A percentile compares a stretch with the other conserved stretches of the same genome.
Evolutionary conservation across 1,140 invertebrate species (phyloP).

Genomic region (Radopholus similis): DNA sequence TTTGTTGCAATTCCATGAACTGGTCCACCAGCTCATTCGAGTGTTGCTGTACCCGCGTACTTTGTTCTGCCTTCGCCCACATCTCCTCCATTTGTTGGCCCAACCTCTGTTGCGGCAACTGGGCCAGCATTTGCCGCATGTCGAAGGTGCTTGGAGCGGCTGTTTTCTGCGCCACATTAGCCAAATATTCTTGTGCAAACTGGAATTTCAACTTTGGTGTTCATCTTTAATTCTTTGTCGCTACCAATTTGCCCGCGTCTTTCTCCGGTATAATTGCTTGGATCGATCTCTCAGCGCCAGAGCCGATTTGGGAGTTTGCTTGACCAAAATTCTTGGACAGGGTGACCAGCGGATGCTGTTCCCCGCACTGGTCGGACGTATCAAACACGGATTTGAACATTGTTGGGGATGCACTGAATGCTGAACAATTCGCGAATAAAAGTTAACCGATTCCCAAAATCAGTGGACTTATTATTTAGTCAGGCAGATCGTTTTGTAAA

Average conservation of each 20-base stretch:
- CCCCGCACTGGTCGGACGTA: slow-evolving; percentile 21
- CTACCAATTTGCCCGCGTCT: slow-evolving; percentile 3
- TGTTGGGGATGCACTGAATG: not conserved
- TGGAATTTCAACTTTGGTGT: not conserved
- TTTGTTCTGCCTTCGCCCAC: not conserved
- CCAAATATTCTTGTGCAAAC: slow-evolving; percentile 33
- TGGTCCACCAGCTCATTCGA: not conserved
- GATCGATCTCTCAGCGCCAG: slow-evolving; percentile 22
- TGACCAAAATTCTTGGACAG: slow-evolving; percentile 25
- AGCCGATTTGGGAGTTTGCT: slow-evolving; percentile 2
- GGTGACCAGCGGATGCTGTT: slow-evolving; percentile 24
- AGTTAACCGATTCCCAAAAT: too few species aligned
- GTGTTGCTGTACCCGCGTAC: not conserved
- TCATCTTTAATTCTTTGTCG: not conserved
- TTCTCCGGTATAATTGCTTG: not conserved
- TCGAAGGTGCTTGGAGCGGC: slow-evolving; percentile 19
- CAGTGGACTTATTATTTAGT: too few species aligned
- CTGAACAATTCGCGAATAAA: too few species aligned
- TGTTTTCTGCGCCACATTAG: slow-evolving; percentile 13
- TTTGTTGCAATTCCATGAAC: not conserved
- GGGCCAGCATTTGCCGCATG: slow-evolving; percentile 12
- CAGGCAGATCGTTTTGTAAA: too few species aligned
- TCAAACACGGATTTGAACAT: slow-evolving; percentile 24
- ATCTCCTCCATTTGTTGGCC: not conserved
- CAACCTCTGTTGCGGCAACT: slow-evolving; percentile 1